These are phyloP conservation scores for Antitype chi DNA, from an alignment of 2,888 invertebrate genomes.

Conservation along the genomic window DNA sequence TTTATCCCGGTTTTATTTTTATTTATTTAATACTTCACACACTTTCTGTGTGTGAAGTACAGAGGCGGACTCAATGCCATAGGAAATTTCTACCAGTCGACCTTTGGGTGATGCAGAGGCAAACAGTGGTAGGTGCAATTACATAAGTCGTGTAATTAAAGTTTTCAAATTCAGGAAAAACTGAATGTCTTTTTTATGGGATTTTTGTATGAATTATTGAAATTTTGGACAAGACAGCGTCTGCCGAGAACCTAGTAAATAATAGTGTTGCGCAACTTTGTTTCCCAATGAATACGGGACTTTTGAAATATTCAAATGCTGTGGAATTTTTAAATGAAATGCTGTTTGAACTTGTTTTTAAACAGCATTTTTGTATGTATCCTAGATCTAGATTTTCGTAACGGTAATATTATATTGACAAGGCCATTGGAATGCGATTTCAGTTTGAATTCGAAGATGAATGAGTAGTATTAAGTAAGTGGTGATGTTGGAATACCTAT, in stretches of 20 bases:
- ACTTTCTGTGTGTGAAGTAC: too few relatives aligned
- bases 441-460: conserved; percentile 28
- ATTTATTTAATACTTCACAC: too few relatives aligned
- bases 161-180: too few relatives aligned
- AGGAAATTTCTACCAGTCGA: too few relatives aligned
- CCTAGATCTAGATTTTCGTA: conserved; percentile 38
- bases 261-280: conserved; percentile 5
- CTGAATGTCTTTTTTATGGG: not conserved
- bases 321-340: not conserved
- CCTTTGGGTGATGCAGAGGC: too few relatives aligned
- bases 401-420: conserved; percentile 29
- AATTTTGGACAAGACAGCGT: too few relatives aligned
- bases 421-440: conserved; percentile 36
- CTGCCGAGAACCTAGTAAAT: not conserved
- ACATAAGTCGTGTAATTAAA: too few relatives aligned
- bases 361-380: conserved; percentile 31
- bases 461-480: conserved; percentile 26
- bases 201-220: not conserved
- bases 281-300: not conserved
- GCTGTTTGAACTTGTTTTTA: conserved; percentile 17
- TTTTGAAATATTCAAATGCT: conserved; percentile 16
- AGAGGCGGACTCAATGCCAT: too few relatives aligned
- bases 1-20: too few relatives aligned
- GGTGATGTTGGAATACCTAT: not conserved
- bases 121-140: too few relatives aligned